Base-by-base conservation (phyloP, 2,888 invertebrate genomes). In the Silvanus unidentatus region DNA sequence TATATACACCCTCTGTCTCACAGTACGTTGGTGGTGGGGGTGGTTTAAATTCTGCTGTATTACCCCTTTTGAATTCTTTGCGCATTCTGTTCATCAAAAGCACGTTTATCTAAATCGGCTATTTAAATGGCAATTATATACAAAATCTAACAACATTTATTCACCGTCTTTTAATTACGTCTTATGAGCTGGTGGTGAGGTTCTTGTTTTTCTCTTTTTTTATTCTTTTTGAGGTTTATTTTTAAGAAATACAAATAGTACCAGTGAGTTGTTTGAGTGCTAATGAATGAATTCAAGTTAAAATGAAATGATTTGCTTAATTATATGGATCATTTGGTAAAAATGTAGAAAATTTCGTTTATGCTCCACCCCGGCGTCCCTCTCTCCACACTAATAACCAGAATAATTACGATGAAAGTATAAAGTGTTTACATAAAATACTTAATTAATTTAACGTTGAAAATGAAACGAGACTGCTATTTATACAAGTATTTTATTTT, bases 1-100 rank as follows among this genome's bases (percentile, higher is more conserved):
- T 48, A 50, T 49, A 58, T 56, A 55, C 59, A 54, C 59, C 57
- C 56, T 56, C 50, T 45, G 30, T 49, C 46, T 43, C 37, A 22
- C 32, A 3, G 14, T 42, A 15, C 40, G 40, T 39, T n/a, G n/a
- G 46, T 40, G 48, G 52, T 44, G 47, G 50, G 50, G 50, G 49
- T 39, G 40, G 52, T 37, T 16, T 13, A 10, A 12, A 13, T 9
- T 37, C 37, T 37, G 16, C 45, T 37, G 38, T 43, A 40, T 42
- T 14, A 43, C 47, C 47, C 54, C 47, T 49, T 49, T 50, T 48
- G 43, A 43, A 50, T 52, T 50, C 49, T 51, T 54, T 46, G 54
- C 47, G 48, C 50, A 45, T 48, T 49, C 43, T 11, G 43, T 29
- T 42, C 29, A n/a, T 13, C 22, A 22, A 22, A 22, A 22, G 8